These are phyloP conservation scores for Callorhinus ursinus DNA, from an alignment of 2,113 vertebrate species.

Conservation along the genomic window DNA sequence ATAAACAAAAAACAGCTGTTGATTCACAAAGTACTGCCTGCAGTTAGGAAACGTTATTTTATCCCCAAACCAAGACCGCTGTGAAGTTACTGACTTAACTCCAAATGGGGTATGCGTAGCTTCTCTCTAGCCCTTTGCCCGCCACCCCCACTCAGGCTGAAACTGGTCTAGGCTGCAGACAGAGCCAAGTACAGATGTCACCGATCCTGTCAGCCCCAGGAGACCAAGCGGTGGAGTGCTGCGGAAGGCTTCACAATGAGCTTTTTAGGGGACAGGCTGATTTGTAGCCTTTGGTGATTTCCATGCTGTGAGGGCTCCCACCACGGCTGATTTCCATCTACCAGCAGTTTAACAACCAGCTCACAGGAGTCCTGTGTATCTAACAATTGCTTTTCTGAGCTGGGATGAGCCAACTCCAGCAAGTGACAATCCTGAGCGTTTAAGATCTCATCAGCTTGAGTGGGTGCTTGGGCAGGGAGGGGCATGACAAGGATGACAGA, in stretches of 20 bases:
- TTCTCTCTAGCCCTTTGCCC: background rate
- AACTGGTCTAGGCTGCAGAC: background rate
- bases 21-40: background rate
- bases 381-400: background rate
- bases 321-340: background rate
- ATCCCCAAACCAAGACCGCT: background rate
- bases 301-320: background rate
- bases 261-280: background rate
- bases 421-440: background rate
- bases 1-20: constrained; percentile 58
- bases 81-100: background rate
- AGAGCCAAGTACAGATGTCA: background rate
- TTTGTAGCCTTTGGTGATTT: background rate
- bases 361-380: background rate
- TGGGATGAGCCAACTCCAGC: background rate
- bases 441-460: background rate
- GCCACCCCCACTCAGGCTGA: background rate
- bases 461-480: background rate
- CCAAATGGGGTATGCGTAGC: background rate
- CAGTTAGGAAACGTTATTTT: background rate
- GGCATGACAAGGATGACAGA: background rate
- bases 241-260: background rate
- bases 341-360: background rate
- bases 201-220: background rate
- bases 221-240: background rate